Conservation (phyloP, 2,113 vertebrate genomes). For the Tonatia bakeri region DNA sequence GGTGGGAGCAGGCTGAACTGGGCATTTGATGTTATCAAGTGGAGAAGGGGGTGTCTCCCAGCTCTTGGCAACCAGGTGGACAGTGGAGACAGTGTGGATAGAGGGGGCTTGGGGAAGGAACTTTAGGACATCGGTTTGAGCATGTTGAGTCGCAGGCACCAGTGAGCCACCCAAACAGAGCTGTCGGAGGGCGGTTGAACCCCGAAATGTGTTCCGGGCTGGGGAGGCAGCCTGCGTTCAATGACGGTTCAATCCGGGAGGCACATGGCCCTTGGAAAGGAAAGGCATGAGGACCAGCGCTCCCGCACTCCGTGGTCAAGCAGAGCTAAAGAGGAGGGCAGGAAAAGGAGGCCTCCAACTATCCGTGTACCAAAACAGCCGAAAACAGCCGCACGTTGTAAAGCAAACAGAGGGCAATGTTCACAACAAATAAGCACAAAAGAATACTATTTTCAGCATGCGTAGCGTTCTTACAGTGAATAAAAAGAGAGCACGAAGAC, state of each 20-base stretch:
- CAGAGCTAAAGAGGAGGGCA: background rate
- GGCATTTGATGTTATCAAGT: too few species aligned
- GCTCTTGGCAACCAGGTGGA: background rate
- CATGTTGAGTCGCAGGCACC: background rate
- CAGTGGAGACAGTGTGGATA: background rate
- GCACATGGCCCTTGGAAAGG: background rate
- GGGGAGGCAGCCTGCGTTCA: background rate
- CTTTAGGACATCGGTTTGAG: too few species aligned
- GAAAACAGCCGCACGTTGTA: background rate
- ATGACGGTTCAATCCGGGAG: background rate
- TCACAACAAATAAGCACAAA: background rate
- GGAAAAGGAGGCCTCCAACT: background rate
- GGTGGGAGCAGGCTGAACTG: too few species aligned
- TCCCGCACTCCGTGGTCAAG: fast-evolving
- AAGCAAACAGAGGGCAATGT: background rate
- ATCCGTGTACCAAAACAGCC: background rate
- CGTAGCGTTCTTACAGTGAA: background rate
- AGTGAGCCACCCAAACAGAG: background rate
- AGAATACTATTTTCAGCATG: background rate
- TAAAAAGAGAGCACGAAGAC: background rate
- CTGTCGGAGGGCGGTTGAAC: too few species aligned
- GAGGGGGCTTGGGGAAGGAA: background rate
- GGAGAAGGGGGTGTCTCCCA: too few species aligned
- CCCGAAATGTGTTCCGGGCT: background rate
- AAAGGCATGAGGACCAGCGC: fast-evolving